Evolutionary conservation across 2,797 vertebrate species (phyloP).

Genomic region (Chaetodon trifasciatus): DNA sequence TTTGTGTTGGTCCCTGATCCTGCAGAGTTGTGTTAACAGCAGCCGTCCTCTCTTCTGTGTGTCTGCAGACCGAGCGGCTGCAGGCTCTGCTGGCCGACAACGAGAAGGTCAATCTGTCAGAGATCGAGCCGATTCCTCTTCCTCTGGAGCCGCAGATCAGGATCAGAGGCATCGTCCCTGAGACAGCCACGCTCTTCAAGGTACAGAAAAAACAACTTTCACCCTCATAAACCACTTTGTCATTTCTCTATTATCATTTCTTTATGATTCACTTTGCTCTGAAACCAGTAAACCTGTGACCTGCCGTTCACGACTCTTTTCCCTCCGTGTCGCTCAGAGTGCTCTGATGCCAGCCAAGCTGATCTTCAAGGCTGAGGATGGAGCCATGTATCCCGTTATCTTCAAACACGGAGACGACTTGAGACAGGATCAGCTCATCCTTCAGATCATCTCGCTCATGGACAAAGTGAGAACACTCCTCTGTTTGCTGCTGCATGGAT

Average conservation of each 20-base stretch:
- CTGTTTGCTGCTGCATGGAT: not conserved
- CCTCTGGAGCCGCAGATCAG: constrained; percentile 96
- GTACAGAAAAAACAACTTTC: constrained; percentile 67
- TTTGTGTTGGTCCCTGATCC: constrained; percentile 18
- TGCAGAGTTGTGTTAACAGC: constrained; percentile 11
- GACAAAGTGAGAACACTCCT: constrained; percentile 88
- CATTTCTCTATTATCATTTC: not conserved
- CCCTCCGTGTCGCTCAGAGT: constrained; percentile 84
- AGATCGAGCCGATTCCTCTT: constrained; percentile 96
- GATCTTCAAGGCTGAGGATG: constrained; percentile 96
- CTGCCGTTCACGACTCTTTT: not conserved
- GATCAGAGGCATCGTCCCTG: constrained; percentile 95
- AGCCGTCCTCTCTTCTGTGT: constrained; percentile 1
- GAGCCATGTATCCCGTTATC: constrained; percentile 96
- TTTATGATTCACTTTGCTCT: not conserved
- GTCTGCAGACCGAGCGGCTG: constrained; percentile 92
- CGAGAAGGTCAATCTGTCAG: constrained; percentile 96
- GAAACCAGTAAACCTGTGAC: not conserved
- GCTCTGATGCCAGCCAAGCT: constrained; percentile 98
- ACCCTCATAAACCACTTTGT: not conserved
- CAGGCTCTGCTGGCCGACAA: constrained; percentile 96
- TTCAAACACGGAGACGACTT: constrained; percentile 99
- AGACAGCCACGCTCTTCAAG: constrained; percentile 98
- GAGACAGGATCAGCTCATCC: constrained; percentile 97
- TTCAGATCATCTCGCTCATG: constrained; percentile 99